A percentile compares a stretch with the other conserved stretches of the same genome.
Evolutionary conservation across 2,113 vertebrate species (phyloP).

Genomic region (Anolis sagrei): DNA sequence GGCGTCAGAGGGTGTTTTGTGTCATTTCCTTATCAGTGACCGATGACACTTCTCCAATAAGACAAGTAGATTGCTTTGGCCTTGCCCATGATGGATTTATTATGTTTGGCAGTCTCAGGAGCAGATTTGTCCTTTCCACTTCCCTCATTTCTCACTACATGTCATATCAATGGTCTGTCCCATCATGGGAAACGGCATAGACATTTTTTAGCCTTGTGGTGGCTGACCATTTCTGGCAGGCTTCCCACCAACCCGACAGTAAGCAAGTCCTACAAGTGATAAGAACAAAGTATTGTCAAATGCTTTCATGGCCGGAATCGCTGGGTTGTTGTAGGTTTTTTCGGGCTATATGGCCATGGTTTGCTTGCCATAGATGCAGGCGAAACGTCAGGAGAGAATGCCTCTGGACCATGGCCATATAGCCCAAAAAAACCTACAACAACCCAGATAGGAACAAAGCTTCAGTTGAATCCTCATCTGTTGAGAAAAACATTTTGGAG

Average conservation of each 20-base stretch:
- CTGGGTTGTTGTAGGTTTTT: too few species aligned
- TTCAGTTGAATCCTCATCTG: background rate
- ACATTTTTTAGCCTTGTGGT: background rate
- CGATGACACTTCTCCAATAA: background rate
- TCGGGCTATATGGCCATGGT: too few species aligned
- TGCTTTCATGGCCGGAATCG: too few species aligned
- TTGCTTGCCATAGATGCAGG: too few species aligned
- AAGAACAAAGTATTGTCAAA: too few species aligned
- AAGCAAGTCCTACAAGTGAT: background rate
- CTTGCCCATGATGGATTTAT: conserved; percentile 33
- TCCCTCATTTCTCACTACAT: conserved; percentile 8
- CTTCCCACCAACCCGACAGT: background rate
- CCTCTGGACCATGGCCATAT: too few species aligned
- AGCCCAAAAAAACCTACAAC: too few species aligned
- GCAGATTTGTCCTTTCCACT: background rate
- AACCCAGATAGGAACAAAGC: too few species aligned
- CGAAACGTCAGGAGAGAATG: too few species aligned
- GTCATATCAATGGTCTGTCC: background rate
- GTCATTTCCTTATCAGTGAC: conserved; percentile 11
- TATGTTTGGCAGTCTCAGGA: background rate
- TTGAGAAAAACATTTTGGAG: background rate
- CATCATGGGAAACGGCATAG: background rate
- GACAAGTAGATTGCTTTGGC: conserved; percentile 17
- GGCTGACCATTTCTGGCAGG: background rate
- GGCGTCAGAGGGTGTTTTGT: background rate